A percentile compares a stretch with the other conserved stretches of the same genome.
These are phyloP conservation scores for Parnassius smintheus DNA, from an alignment of 2,888 invertebrate species.

Conservation along the genomic window DNA sequence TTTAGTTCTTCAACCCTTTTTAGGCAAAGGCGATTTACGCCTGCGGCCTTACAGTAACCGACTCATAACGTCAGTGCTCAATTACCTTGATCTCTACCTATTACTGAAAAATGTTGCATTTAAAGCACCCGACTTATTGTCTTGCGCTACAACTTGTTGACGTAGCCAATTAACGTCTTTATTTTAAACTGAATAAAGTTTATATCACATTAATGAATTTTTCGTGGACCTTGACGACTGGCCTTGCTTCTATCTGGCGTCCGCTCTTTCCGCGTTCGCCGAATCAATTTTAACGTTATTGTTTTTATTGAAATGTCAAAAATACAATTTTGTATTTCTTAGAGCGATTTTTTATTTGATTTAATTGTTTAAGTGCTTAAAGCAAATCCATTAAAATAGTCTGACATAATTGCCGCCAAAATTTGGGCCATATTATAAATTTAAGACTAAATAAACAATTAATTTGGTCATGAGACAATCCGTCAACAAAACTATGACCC, in stretches of 20 bases:
- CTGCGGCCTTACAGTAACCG: constrained; percentile 29
- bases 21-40: constrained; percentile 14
- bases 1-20: too few relatives aligned
- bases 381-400: not conserved
- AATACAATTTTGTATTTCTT: constrained; percentile 13
- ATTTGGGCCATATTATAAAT: not conserved
- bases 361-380: not conserved
- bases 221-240: constrained; percentile 67
- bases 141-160: constrained; percentile 46
- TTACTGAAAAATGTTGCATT: constrained; percentile 78
- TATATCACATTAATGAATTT: constrained; percentile 39
- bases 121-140: constrained; percentile 72
- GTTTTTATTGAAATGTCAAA: constrained; percentile 52
- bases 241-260: constrained; percentile 75
- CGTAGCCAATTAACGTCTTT: constrained; percentile 45
- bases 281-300: constrained; percentile 74
- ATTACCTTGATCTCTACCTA: constrained; percentile 75
- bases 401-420: not conserved
- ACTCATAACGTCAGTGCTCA: constrained; percentile 36
- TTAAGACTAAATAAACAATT: not conserved
- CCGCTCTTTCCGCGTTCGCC: constrained; percentile 79
- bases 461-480: not conserved
- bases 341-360: constrained; percentile 5
- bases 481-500: constrained; percentile 33
- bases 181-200: constrained; percentile 37